Conservation (phyloP, 1,140 invertebrate genomes). For the Hycleus cichorii region DNA sequence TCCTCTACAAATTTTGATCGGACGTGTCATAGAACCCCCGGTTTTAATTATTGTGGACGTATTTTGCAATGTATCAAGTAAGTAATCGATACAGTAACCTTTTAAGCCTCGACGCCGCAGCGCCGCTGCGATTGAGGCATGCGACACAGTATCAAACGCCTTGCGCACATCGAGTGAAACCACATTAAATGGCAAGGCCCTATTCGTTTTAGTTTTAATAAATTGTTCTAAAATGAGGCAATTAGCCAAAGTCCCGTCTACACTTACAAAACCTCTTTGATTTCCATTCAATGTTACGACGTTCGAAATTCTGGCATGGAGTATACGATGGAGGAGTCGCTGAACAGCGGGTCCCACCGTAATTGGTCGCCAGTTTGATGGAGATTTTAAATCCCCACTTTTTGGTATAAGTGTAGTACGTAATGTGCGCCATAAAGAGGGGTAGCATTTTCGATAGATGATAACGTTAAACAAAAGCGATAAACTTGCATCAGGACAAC, state of each 20-base stretch:
- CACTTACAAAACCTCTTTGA: conserved; percentile 32
- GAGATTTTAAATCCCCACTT: neutral
- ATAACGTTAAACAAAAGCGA: conserved; percentile 4
- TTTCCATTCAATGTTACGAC: conserved; percentile 24
- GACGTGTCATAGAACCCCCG: conserved; percentile 8
- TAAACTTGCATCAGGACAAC: neutral
- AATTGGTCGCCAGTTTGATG: conserved; percentile 36
- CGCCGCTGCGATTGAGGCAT: conserved; percentile 24
- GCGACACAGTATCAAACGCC: conserved; percentile 37
- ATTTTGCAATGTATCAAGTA: conserved; percentile 20
- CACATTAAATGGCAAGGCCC: conserved; percentile 29
- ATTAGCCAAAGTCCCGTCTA: conserved; percentile 36
- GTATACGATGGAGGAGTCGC: conserved; percentile 33
- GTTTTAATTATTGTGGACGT: conserved; percentile 21
- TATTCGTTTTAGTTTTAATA: conserved; percentile 27
- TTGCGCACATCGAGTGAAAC: conserved; percentile 34
- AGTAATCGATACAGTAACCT: conserved; percentile 25
- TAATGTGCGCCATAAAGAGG: neutral
- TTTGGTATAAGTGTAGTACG: conserved; percentile 21
- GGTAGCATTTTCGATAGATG: conserved; percentile 3
- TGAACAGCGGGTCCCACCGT: conserved; percentile 38
- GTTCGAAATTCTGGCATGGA: conserved; percentile 30
- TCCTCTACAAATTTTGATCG: conserved; percentile 30
- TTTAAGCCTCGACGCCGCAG: conserved; percentile 24
- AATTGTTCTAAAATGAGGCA: conserved; percentile 31